Conservation (phyloP, 2,113 vertebrate genomes). For the Amphiprion ocellaris region DNA sequence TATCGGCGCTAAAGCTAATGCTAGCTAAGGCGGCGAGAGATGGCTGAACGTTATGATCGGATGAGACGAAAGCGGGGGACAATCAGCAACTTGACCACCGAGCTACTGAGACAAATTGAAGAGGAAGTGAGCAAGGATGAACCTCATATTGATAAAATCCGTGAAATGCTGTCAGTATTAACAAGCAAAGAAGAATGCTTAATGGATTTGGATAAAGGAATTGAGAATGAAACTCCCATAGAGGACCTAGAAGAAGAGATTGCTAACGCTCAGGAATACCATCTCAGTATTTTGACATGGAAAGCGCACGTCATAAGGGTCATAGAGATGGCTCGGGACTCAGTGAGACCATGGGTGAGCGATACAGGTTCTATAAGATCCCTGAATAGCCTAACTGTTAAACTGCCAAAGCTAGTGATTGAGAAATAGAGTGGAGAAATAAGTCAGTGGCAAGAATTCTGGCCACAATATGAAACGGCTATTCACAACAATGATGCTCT, state of each 20-base stretch:
- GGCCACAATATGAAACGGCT: conserved; percentile 7
- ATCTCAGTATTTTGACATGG: neutral
- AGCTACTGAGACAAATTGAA: neutral
- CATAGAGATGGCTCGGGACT: neutral
- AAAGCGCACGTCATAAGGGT: neutral
- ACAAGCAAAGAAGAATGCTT: too few species aligned
- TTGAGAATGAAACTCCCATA: neutral
- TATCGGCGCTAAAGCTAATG: too few species aligned
- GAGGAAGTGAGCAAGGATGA: too few species aligned
- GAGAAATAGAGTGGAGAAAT: conserved; percentile 5
- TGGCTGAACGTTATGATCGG: neutral
- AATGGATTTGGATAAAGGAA: too few species aligned
- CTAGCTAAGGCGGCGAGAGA: too few species aligned
- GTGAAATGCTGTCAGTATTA: too few species aligned
- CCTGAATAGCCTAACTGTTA: neutral
- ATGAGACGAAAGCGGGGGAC: neutral
- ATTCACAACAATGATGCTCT: neutral
- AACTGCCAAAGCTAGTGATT: neutral
- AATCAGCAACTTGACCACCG: neutral
- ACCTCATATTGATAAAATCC: too few species aligned
- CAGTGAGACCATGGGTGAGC: neutral
- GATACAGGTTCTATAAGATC: neutral
- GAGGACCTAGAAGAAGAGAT: neutral
- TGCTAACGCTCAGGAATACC: neutral
- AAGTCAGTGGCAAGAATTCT: conserved; percentile 21